Evolutionary conservation across 1,140 invertebrate genomes (phyloP).

Genomic region (Lineus longissimus): DNA sequence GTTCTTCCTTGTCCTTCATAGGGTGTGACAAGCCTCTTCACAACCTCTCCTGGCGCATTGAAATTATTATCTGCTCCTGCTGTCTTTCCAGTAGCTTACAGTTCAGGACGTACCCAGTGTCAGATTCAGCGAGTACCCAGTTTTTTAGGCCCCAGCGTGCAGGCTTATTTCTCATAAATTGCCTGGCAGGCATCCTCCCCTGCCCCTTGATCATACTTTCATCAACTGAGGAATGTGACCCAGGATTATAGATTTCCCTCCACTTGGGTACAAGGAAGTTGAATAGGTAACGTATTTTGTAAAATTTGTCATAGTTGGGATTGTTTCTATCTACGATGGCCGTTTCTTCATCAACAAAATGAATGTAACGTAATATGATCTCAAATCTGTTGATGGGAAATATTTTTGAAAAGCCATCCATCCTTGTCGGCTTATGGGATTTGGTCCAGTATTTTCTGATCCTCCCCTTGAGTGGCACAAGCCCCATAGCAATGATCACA

Average conservation of each 20-base stretch:
- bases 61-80: neutral
- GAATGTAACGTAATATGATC: neutral
- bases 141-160: neutral
- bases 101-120: neutral
- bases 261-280: neutral
- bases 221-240: neutral
- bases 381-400: neutral
- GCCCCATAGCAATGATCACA: neutral
- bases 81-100: neutral
- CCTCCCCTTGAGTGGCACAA: neutral
- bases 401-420: neutral
- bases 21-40: neutral
- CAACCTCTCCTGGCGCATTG: neutral
- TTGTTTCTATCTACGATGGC: neutral
- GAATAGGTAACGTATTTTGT: neutral
- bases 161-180: neutral
- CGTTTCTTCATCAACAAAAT: constrained; percentile 1
- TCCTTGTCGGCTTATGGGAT: neutral
- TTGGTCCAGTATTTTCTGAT: neutral
- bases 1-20: neutral
- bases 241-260: neutral
- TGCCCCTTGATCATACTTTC: neutral
- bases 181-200: neutral
- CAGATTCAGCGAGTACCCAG: neutral
- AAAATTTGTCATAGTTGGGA: neutral